Evolutionary conservation across 1,140 invertebrate genomes (phyloP).

Genomic region (Dinoponera quadriceps): DNA sequence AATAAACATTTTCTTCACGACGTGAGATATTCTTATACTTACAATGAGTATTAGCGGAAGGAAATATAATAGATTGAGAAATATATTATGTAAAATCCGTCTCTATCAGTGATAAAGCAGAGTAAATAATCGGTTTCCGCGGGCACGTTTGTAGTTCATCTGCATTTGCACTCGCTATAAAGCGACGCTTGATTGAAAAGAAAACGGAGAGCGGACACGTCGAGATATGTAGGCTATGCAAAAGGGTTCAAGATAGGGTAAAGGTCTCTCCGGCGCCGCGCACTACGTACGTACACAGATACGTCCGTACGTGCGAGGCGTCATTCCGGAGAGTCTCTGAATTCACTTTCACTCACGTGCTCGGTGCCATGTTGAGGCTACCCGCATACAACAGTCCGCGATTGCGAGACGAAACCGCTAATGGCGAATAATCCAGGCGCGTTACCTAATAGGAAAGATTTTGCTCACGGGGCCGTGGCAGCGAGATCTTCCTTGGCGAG

Average conservation of each 20-base stretch:
- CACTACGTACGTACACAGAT: conserved; percentile 22
- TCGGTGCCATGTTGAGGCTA: conserved; percentile 34
- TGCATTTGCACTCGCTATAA: not conserved
- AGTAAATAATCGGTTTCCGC: not conserved
- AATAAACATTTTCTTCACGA: not conserved
- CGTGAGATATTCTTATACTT: not conserved
- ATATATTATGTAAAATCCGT: not conserved
- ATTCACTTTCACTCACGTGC: conserved; percentile 60
- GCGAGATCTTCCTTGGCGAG: conserved; percentile 82
- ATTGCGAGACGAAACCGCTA: conserved; percentile 57
- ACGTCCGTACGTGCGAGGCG: conserved; percentile 9
- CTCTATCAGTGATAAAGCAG: not conserved
- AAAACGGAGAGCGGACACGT: conserved; percentile 18
- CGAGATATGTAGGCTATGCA: conserved; percentile 20
- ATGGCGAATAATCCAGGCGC: conserved; percentile 45
- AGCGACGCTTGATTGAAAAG: not conserved
- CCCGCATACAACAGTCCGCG: conserved; percentile 18
- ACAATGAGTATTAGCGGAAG: not conserved
- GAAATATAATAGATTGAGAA: not conserved
- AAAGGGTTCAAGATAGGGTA: conserved; percentile 51
- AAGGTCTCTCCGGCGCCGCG: conserved; percentile 32
- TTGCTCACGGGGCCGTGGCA: conserved; percentile 85
- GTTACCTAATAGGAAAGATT: conserved; percentile 83
- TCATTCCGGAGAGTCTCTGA: conserved; percentile 51
- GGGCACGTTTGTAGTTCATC: not conserved